Evolutionary conservation across 2,888 invertebrate genomes (phyloP).

Genomic region (Mesochorus sp.): DNA sequence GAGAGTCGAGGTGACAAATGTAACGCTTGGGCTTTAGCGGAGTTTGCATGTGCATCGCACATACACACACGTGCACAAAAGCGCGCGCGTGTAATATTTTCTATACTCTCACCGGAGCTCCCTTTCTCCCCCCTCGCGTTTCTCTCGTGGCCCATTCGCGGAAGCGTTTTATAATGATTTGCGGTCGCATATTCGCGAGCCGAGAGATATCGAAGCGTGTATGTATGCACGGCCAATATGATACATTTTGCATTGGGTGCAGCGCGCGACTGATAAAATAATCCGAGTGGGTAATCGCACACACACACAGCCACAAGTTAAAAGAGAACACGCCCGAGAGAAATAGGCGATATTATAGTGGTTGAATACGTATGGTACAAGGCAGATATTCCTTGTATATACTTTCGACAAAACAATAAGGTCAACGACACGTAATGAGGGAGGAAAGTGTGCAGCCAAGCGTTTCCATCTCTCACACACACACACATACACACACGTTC

Average conservation of each 20-base stretch:
- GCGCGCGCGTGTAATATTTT: slow-evolving; percentile 8
- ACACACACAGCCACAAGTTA: neutral
- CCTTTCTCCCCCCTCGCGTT: neutral
- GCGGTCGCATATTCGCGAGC: too few relatives aligned
- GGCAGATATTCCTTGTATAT: neutral
- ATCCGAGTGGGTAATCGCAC: slow-evolving; percentile 46
- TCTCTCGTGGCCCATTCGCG: slow-evolving; percentile 40
- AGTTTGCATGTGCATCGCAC: slow-evolving; percentile 14
- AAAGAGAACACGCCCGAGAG: neutral
- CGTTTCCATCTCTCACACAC: slow-evolving; percentile 64
- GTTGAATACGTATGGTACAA: neutral
- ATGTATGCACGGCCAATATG: neutral
- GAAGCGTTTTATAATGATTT: slow-evolving; percentile 63
- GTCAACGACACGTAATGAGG: slow-evolving; percentile 75
- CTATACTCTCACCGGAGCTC: slow-evolving; percentile 7
- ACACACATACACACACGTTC: too few relatives aligned
- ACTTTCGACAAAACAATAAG: slow-evolving; percentile 76
- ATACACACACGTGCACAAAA: neutral
- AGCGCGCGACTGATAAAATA: slow-evolving; percentile 55
- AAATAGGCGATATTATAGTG: slow-evolving; percentile 29
- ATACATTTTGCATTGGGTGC: slow-evolving; percentile 28
- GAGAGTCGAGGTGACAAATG: slow-evolving; percentile 59
- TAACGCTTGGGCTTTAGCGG: slow-evolving; percentile 44
- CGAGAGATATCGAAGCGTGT: slow-evolving; percentile 46
- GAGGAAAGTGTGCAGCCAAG: slow-evolving; percentile 74